phyloP scores from a whole-genome alignment of 2,113 vertebrate species.

The Barnardius zonarius region DNA sequence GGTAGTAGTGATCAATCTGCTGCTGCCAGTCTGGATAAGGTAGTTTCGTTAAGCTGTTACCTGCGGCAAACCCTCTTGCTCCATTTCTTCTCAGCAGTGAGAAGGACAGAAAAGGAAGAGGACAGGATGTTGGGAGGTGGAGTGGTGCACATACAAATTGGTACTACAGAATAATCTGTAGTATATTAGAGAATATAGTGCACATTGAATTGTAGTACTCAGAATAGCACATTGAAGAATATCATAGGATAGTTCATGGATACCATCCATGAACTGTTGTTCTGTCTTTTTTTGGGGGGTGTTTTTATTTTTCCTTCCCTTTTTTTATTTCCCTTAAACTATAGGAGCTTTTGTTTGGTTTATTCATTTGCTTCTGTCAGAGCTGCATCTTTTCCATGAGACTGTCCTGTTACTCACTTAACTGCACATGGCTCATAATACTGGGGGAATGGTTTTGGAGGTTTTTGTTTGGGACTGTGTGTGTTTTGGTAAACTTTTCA shows the following conservation, averaged over 20 bases:
- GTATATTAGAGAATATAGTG: background rate
- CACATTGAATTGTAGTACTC: background rate
- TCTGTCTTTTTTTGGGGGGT: background rate
- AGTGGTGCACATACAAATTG: background rate
- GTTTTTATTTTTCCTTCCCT: background rate
- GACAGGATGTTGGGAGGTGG: constrained; percentile 3
- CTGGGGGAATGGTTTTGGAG: background rate
- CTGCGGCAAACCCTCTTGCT: constrained; percentile 38
- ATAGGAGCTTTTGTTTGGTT: background rate
- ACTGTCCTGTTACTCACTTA: background rate
- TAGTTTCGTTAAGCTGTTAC: constrained; percentile 35
- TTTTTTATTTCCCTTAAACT: background rate
- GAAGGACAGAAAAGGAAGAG: constrained; percentile 37
- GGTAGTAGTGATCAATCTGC: background rate
- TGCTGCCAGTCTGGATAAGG: background rate
- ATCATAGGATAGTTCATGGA: no score
- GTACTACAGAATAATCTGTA: background rate
- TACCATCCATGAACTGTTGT: background rate
- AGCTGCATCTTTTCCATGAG: constrained; percentile 11
- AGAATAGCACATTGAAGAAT: background rate
- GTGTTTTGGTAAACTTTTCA: background rate
- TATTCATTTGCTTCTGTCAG: constrained; percentile 12
- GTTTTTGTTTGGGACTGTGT: background rate
- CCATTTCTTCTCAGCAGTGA: constrained; percentile 31
- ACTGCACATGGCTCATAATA: background rate